Conservation (phyloP, 2,888 invertebrate genomes). For the Cheilosia variabilis region DNA sequence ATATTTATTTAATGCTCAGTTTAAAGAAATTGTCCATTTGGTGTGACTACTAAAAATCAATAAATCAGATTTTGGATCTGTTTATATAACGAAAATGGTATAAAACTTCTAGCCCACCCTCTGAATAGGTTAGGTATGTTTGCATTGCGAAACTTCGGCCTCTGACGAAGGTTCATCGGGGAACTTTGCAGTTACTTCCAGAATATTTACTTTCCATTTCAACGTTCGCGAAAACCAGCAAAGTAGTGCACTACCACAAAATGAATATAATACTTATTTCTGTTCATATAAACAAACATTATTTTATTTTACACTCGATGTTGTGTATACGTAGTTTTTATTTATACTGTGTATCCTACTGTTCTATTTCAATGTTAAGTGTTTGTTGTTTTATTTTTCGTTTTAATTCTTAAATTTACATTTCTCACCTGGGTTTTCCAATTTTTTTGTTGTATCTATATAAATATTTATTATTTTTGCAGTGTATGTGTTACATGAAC, state of each 20-base stretch:
- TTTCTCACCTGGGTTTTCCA: conserved; percentile 33
- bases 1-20: too few relatives aligned
- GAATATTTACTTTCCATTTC: too few relatives aligned
- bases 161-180: too few relatives aligned
- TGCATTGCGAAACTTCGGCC: too few relatives aligned
- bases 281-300: conserved; percentile 15
- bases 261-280: background rate
- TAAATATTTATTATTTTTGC: conserved; percentile 37
- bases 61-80: too few relatives aligned
- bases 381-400: conserved; percentile 31
- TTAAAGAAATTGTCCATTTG: too few relatives aligned
- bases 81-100: too few relatives aligned
- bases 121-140: too few relatives aligned
- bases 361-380: conserved; percentile 65
- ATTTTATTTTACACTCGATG: conserved; percentile 45
- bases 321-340: conserved; percentile 43
- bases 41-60: too few relatives aligned
- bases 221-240: background rate
- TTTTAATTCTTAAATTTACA: conserved; percentile 30
- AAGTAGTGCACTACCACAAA: background rate
- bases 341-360: conserved; percentile 33
- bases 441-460: background rate
- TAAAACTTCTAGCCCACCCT: too few relatives aligned
- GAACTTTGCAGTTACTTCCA: too few relatives aligned
- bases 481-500: conserved; percentile 52